These are phyloP conservation scores for Palythoa grandiflora DNA, from an alignment of 92 coral and sea anemone genomes.

Conservation along the genomic window DNA sequence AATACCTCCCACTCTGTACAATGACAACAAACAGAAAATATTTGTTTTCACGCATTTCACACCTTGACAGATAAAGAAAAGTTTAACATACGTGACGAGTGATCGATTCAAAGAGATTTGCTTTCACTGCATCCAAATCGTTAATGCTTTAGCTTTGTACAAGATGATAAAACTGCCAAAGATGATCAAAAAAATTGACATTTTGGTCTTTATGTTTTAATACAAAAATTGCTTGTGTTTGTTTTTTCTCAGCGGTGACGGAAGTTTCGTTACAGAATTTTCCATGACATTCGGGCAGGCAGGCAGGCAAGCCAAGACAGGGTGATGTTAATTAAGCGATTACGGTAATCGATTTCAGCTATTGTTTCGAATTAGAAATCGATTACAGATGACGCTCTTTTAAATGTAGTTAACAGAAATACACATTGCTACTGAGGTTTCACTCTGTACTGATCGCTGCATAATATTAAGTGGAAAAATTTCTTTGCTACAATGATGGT, in stretches of 20 bases:
- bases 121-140: conserved; percentile 11
- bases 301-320: background rate
- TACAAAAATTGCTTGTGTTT: background rate
- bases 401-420: conserved; percentile 47
- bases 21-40: conserved; percentile 40
- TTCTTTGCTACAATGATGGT: background rate
- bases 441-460: background rate
- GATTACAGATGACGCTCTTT: conserved; percentile 56
- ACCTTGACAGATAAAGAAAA: conserved; percentile 32
- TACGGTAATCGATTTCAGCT: conserved; percentile 66
- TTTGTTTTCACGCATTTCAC: conserved; percentile 40
- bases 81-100: conserved; percentile 24
- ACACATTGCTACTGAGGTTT: background rate
- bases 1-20: background rate
- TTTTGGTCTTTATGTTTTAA: background rate
- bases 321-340: conserved; percentile 60
- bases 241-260: background rate
- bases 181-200: background rate
- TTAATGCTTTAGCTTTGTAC: background rate
- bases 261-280: background rate
- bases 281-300: conserved; percentile 5
- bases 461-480: background rate
- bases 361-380: conserved; percentile 75
- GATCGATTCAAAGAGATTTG: conserved; percentile 17
- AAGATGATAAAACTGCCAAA: background rate